Evolutionary conservation across 1,140 invertebrate genomes (phyloP).

Genomic region (Aphaenogaster floridana): DNA sequence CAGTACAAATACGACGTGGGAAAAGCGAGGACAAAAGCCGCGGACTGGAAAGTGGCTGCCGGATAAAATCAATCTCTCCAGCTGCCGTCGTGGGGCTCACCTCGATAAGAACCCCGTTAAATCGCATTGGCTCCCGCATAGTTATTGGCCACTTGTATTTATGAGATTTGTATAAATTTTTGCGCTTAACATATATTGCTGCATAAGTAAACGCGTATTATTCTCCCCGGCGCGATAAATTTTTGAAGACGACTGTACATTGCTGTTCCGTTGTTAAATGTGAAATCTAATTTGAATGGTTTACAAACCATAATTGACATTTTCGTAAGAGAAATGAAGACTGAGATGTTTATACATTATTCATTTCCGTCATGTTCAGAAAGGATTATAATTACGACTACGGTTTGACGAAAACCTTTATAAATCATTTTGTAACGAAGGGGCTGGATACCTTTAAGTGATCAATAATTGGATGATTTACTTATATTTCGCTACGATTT

Average conservation of each 20-base stretch:
- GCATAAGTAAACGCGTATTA: neutral
- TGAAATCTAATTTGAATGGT: constrained; percentile 1
- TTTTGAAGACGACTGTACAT: neutral
- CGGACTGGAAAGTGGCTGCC: constrained; percentile 8
- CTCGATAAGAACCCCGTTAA: constrained; percentile 28
- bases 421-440: constrained; percentile 14
- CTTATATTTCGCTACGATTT: constrained; percentile 35
- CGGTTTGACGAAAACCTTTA: neutral
- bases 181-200: neutral
- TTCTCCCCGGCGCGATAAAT: neutral
- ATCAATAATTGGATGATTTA: constrained; percentile 39
- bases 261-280: neutral
- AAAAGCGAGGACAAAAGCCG: constrained; percentile 32
- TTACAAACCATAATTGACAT: constrained; percentile 16
- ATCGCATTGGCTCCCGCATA: constrained; percentile 42
- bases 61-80: constrained; percentile 60
- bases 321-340: neutral
- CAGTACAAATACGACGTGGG: constrained; percentile 32
- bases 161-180: constrained; percentile 31
- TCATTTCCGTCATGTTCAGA: neutral
- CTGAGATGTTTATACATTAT: neutral
- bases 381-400: constrained; percentile 7
- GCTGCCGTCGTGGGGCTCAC: constrained; percentile 21
- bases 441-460: neutral
- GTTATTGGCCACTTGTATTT: constrained; percentile 44